phyloP scores from a whole-genome alignment of 2,888 invertebrate species.

The Agrochola circellaris region DNA sequence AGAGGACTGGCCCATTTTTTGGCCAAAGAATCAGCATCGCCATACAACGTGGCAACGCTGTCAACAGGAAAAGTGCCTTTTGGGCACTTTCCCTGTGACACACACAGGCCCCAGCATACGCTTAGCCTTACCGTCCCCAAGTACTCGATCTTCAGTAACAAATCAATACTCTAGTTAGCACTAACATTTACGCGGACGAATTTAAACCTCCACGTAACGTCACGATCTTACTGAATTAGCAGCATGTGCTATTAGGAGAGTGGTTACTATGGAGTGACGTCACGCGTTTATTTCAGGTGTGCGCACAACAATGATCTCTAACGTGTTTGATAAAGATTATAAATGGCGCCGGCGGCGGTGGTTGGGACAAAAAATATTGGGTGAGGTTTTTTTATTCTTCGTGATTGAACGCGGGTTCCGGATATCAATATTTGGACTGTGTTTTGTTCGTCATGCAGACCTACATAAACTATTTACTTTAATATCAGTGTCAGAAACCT shows the following conservation, averaged over 20 bases:
- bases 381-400: neutral
- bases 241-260: constrained; percentile 10
- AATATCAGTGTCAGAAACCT: too few relatives aligned
- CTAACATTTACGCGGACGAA: constrained; percentile 24
- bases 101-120: too few relatives aligned
- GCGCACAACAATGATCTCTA: constrained; percentile 37
- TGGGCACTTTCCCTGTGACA: too few relatives aligned
- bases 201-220: constrained; percentile 29
- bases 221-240: constrained; percentile 34
- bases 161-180: neutral
- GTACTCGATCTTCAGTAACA: neutral
- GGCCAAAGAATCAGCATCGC: too few relatives aligned
- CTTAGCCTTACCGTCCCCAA: too few relatives aligned
- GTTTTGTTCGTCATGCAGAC: too few relatives aligned
- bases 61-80: too few relatives aligned
- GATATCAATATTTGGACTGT: neutral
- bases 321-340: constrained; percentile 38
- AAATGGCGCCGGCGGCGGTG: constrained; percentile 37
- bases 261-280: constrained; percentile 52
- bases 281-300: constrained; percentile 44
- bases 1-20: too few relatives aligned
- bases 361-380: constrained; percentile 24
- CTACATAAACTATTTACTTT: neutral
- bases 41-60: too few relatives aligned
- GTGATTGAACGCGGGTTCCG: constrained; percentile 40